Evolutionary conservation across 30 jellyfish, hydroid and myxozoan genomes (phyloP).

Genomic region (Hydractinia symbiolongicarpus): DNA sequence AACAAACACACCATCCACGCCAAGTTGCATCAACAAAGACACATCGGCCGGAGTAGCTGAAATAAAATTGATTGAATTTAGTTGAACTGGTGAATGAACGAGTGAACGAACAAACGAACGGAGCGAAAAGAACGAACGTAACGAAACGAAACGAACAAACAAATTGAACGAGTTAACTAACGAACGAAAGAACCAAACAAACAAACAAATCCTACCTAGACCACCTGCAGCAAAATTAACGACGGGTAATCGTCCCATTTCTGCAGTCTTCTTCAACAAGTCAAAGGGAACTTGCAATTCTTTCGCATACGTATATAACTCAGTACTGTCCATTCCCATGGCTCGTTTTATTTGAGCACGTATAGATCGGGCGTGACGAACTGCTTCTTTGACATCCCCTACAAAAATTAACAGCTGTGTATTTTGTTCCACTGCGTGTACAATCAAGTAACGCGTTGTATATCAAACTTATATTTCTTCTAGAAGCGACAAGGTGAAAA

Average conservation of each 20-base stretch:
- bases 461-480: too few relatives aligned
- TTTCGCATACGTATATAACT: conserved; percentile 74
- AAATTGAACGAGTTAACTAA: not conserved
- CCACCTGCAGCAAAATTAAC: conserved; percentile 98
- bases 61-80: not conserved
- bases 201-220: conserved; percentile 47
- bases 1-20: conserved; percentile 94
- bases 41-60: conserved; percentile 91
- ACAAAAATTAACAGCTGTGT: not conserved
- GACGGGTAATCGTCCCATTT: conserved; percentile 87
- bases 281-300: conserved; percentile 81
- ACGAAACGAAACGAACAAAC: not conserved
- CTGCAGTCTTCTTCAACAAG: conserved; percentile 71
- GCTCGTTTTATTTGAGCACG: conserved; percentile 73
- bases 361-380: conserved; percentile 94
- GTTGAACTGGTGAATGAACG: not conserved
- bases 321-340: conserved; percentile 61
- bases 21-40: conserved; percentile 81
- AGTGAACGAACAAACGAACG: not conserved
- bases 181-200: not conserved
- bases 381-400: conserved; percentile 97
- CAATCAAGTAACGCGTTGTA: too few relatives aligned
- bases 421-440: not conserved
- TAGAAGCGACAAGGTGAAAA: too few relatives aligned
- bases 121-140: not conserved